A percentile compares a stretch with the other conserved stretches of the same genome.
These are phyloP conservation scores for Chiroxiphia lanceolata DNA, from an alignment of 2,797 vertebrate genomes.

Conservation along the genomic window DNA sequence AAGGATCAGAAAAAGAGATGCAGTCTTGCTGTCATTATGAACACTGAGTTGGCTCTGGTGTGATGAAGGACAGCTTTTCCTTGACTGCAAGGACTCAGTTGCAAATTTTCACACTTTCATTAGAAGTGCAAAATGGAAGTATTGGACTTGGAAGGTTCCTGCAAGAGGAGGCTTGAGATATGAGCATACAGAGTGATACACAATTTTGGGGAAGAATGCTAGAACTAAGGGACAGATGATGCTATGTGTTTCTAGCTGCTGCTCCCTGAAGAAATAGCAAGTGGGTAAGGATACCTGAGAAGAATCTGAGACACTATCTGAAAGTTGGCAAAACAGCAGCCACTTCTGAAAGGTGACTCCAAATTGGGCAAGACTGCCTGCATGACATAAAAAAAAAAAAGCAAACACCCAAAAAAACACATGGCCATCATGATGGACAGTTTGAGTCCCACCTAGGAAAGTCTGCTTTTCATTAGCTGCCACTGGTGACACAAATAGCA, in stretches of 20 bases:
- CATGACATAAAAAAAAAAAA: not conserved
- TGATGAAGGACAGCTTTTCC: not conserved
- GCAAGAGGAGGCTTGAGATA: not conserved
- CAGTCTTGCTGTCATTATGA: not conserved
- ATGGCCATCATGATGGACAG: not conserved
- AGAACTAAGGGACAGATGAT: not conserved
- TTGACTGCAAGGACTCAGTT: not conserved
- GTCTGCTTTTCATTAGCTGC: not conserved
- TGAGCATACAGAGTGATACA: not conserved
- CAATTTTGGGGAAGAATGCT: not conserved
- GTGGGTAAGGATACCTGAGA: not conserved
- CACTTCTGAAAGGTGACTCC: not conserved
- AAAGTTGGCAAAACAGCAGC: not conserved
- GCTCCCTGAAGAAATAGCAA: not conserved
- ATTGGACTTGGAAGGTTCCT: not conserved
- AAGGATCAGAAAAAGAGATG: not conserved
- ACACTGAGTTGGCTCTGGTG: rapidly evolving
- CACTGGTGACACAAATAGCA: not conserved
- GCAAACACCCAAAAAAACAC: not conserved
- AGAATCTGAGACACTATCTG: not conserved
- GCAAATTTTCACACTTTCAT: not conserved
- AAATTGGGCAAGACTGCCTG: not conserved
- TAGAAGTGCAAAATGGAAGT: not conserved
- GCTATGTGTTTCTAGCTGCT: not conserved
- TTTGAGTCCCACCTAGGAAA: not conserved